Base-by-base conservation (phyloP, 2,888 invertebrate genomes). In the Lochmaea crataegi region DNA sequence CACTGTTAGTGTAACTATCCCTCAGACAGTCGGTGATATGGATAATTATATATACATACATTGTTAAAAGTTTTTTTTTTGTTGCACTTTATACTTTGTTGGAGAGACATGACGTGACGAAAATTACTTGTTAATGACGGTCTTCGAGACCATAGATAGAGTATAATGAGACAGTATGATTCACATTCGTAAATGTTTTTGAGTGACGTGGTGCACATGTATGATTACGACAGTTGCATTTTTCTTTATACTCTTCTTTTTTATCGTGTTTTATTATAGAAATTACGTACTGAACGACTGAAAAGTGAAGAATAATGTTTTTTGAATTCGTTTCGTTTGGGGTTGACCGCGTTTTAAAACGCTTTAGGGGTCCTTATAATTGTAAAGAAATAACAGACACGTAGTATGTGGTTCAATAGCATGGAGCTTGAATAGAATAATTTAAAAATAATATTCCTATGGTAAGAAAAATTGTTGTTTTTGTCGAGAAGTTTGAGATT, bases 171-270 rank as follows among this genome's bases (percentile, higher is more conserved):
- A 58, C 58, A 32, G 58, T 58, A 58, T 58, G 58, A 58, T 58
- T 58, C 60, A 60, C 60, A 60, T 60, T 60, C 38, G 12, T 38
- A 60, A 60, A 60, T 60, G 14, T 60, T 60, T 60, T 60, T 60
- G 60, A 60, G n/a, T 60, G 60, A 60, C 38, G 60, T 60, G 38
- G 9, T 38, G 32, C 60, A 38, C 32, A 60, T 38, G 38, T 60
- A 60, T n/a, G 14, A 60, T 60, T 60, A 60, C 32, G 38, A 32
- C 26, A 60, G 60, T 60, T 60, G 60, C 32, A 60, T 16, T 32
- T 38, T 38, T 16, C 16, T 18, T 18, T 45, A 45, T 45, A 38
- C 18, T 53, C 18, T 16, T n/a, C 53, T 18, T 53, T 51, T 53
- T 53, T 53, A 12, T 45, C 14, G 18, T 53, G 53, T 18, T 53